Percentiles rank a stretch among this genome's conserved stretches.
Conservation (phyloP, 2,888 invertebrate species). For the Athalia cordata region DNA sequence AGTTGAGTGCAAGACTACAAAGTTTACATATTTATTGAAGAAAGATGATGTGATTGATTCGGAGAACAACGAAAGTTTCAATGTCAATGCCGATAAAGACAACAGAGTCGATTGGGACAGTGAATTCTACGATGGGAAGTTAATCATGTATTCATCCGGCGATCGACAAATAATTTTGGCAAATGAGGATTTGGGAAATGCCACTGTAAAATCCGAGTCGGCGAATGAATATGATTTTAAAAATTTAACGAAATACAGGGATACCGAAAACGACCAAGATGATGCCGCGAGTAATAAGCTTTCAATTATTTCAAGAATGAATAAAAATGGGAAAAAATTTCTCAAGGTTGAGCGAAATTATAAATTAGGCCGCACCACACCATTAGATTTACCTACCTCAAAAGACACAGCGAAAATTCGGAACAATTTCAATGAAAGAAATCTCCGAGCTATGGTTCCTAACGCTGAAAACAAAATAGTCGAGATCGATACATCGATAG, state of each 20-base stretch:
- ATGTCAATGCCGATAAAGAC: neutral
- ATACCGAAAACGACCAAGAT: neutral
- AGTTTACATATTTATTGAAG: neutral
- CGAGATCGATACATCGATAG: neutral
- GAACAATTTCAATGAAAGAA: neutral
- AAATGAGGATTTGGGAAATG: neutral
- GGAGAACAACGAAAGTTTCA: neutral
- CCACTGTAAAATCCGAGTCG: neutral
- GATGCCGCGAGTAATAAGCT: too few relatives aligned
- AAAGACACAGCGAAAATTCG: neutral
- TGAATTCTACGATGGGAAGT: neutral
- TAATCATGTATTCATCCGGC: neutral
- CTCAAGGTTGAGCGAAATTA: neutral
- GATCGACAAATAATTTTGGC: neutral
- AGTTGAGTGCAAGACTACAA: neutral
- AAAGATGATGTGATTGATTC: neutral
- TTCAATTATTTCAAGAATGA: too few relatives aligned
- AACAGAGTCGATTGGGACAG: neutral
- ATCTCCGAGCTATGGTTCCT: neutral
- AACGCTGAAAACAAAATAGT: neutral
- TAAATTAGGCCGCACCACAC: neutral
- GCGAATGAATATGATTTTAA: neutral
- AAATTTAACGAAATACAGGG: neutral
- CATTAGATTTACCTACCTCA: neutral
- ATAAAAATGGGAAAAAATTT: slow-evolving; percentile 7